Evolutionary conservation across 2,113 vertebrate genomes (phyloP).

Genomic region (Ciconia stormi): DNA sequence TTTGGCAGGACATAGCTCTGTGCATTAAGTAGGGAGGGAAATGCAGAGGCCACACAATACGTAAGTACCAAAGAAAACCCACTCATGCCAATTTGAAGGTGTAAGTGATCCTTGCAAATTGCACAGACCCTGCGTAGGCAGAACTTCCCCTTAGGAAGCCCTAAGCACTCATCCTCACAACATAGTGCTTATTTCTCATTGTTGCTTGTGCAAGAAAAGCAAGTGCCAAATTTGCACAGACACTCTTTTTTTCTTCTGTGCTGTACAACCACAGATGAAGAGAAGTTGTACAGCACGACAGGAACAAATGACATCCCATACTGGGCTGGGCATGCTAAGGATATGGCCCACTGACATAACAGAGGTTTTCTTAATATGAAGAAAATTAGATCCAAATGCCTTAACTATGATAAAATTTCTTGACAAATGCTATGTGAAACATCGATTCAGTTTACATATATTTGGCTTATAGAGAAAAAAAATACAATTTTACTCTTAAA

Average conservation of each 20-base stretch:
- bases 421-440: conserved; percentile 44
- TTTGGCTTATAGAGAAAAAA: conserved; percentile 49
- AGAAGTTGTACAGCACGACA: neutral
- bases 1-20: conserved; percentile 20
- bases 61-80: conserved; percentile 22
- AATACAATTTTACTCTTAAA: conserved; percentile 36
- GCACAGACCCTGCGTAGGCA: conserved; percentile 26
- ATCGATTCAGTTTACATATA: conserved; percentile 40
- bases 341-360: conserved; percentile 29
- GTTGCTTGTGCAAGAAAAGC: conserved; percentile 57
- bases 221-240: conserved; percentile 9
- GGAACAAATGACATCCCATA: neutral
- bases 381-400: conserved; percentile 45
- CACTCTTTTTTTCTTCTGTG: neutral
- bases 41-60: conserved; percentile 17
- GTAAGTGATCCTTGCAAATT: conserved; percentile 4
- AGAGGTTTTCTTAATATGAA: conserved; percentile 20
- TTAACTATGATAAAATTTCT: conserved; percentile 16
- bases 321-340: conserved; percentile 5
- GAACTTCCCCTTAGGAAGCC: conserved; percentile 29
- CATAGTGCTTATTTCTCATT: conserved; percentile 31
- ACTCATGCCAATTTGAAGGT: neutral
- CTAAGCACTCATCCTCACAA: neutral
- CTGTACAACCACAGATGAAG: conserved; percentile 2
- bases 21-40: conserved; percentile 20